phyloP scores from a whole-genome alignment of 37 sponge, comb jelly and placozoan genomes.

The Spongilla lacustris region DNA sequence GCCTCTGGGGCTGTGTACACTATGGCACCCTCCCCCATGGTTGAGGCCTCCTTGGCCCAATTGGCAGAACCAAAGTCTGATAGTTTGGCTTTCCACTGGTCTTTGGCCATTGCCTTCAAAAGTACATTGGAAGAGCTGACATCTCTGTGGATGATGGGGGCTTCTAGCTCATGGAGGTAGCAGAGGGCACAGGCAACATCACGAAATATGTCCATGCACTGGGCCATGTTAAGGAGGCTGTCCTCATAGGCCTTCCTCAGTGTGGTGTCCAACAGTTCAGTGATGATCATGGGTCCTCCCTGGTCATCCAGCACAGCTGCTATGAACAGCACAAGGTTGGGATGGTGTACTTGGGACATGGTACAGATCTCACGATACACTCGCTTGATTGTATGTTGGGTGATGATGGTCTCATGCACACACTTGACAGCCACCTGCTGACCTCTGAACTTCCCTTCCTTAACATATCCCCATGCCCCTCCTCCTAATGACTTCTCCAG shows the following conservation, averaged over 20 bases:
- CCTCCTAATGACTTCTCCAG: slow-evolving; percentile 12
- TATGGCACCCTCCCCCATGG: slow-evolving; percentile 64
- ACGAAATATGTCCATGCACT: slow-evolving; percentile 17
- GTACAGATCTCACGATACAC: slow-evolving; percentile 65
- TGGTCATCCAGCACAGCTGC: slow-evolving; percentile 62
- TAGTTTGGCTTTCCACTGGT: slow-evolving; percentile 64
- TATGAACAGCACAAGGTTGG: slow-evolving; percentile 76
- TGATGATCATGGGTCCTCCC: slow-evolving; percentile 58
- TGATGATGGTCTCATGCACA: not conserved
- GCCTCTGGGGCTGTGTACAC: slow-evolving; percentile 80
- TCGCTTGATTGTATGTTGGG: not conserved
- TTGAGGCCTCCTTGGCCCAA: slow-evolving; percentile 26
- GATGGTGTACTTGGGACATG: slow-evolving; percentile 63
- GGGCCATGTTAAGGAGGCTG: not conserved
- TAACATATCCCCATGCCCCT: slow-evolving; percentile 35
- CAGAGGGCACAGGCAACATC: slow-evolving; percentile 79
- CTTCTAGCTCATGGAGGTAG: slow-evolving; percentile 72
- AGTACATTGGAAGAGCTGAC: slow-evolving; percentile 87
- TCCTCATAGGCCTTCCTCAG: slow-evolving; percentile 48
- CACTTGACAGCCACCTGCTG: slow-evolving; percentile 22
- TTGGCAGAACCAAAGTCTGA: slow-evolving; percentile 89
- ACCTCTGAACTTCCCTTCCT: slow-evolving; percentile 20
- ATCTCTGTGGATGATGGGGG: slow-evolving; percentile 84
- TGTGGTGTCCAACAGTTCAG: slow-evolving; percentile 73
- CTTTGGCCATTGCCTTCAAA: slow-evolving; percentile 14